Percentiles rank a stretch among this genome's conserved stretches.
Evolutionary conservation across 2,888 invertebrate species (phyloP).

Genomic region (Spisula solida): DNA sequence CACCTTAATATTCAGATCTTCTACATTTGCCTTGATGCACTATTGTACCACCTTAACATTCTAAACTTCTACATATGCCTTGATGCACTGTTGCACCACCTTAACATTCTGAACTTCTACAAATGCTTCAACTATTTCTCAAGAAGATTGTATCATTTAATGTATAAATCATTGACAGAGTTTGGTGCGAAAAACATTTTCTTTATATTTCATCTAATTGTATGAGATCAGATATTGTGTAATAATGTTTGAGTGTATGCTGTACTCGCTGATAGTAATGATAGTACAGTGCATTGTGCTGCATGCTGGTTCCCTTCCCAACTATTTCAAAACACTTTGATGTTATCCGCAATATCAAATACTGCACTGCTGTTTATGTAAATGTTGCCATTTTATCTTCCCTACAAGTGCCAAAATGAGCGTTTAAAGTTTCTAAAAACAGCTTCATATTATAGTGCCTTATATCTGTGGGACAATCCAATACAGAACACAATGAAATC

Average conservation of each 20-base stretch:
- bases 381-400: conserved; percentile 1
- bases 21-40: too few species aligned
- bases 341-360: conserved; percentile 14
- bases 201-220: neutral
- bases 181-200: neutral
- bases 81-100: neutral
- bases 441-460: neutral
- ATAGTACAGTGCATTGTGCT: neutral
- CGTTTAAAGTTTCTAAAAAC: neutral
- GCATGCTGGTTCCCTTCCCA: neutral
- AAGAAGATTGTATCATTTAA: neutral
- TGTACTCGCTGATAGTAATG: neutral
- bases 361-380: conserved; percentile 3
- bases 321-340: neutral
- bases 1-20: neutral
- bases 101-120: neutral
- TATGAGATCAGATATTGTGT: neutral
- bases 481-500: neutral
- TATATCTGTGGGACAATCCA: neutral
- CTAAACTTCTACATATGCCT: too few species aligned
- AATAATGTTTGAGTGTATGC: neutral
- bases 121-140: too few species aligned
- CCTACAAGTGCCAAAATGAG: conserved; percentile 14
- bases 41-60: too few species aligned
- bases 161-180: neutral